Base-by-base conservation (phyloP, 2,888 invertebrate species). In the Archips xylosteana region DNA sequence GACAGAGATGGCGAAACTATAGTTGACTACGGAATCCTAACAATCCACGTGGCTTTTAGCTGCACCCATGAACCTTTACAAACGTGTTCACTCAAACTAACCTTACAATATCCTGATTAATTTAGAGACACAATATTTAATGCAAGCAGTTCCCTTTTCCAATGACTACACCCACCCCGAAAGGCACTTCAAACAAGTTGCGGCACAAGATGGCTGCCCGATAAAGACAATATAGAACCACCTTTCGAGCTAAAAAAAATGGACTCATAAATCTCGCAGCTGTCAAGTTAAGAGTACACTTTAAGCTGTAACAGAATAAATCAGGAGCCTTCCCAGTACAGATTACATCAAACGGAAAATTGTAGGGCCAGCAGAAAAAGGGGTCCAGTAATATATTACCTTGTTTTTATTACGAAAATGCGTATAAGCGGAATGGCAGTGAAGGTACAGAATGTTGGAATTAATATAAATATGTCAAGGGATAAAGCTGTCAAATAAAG, bases 241-340 rank as follows among this genome's bases (percentile, higher is more conserved):
- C 86, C 87, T 87, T 86, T 79, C 78, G 72, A 73, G 79, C 75
- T 80, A 80, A 89, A 90, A 90, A 73, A 90, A 89, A 86, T 82
- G 78, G 79, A 76, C 81, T 78, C 81, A 88, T 91, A 90, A 89
- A 91, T 92, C 90, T 88, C 82, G 78, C 68, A 70, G 82, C 88
- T 89, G 90, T 91, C 92, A 89, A 86, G 87, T 85, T 77, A 81
- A 80, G 85, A 86, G 84, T 87, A 88, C 84, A 87, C 85, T 89
- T 82, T 83, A 81, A 75, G 82, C 81, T 77, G 83, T 86, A 81
- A 86, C 84, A 81, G 84, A 87, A 91, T 90, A 90, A 90, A 89
- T 91, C 90, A 89, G 86, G 86, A 79, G 69, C 75, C 75, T 65
- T 76, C 76, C 76, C 72, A 42, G 82, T 81, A 84, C 82, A 89